Conservation (phyloP, 1,140 invertebrate species). For the Formica selysi region DNA sequence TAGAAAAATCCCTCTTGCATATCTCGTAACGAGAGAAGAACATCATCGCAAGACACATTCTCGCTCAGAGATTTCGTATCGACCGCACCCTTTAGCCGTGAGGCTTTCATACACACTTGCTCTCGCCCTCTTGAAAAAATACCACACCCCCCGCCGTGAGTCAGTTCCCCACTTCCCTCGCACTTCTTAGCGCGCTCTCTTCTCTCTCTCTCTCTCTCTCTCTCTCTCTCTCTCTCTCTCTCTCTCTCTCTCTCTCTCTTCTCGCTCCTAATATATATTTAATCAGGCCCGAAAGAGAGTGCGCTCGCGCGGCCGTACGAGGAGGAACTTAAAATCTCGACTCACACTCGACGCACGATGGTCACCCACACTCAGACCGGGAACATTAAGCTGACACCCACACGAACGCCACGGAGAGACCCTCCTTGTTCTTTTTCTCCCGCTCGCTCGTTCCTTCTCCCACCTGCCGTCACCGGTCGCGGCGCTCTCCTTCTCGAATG, state of each 20-base stretch:
- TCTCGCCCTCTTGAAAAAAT: constrained; percentile 82
- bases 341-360: constrained; percentile 70
- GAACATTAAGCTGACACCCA: constrained; percentile 84
- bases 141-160: constrained; percentile 83
- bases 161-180: constrained; percentile 63
- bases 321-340: constrained; percentile 70
- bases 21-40: constrained; percentile 70
- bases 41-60: constrained; percentile 44
- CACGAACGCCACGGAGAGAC: constrained; percentile 71
- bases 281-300: constrained; percentile 83
- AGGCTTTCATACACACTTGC: constrained; percentile 64
- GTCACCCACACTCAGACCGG: constrained; percentile 76
- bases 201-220: constrained; percentile 39
- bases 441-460: constrained; percentile 72
- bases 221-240: constrained; percentile 39
- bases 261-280: constrained; percentile 84
- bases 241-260: constrained; percentile 47
- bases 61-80: constrained; percentile 62
- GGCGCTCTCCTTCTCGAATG: constrained; percentile 75
- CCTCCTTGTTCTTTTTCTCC: constrained; percentile 64
- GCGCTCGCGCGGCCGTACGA: constrained; percentile 65
- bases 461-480: constrained; percentile 66
- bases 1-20: constrained; percentile 26
- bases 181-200: constrained; percentile 56
- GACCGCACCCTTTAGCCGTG: constrained; percentile 79